Evolutionary conservation across 2,113 vertebrate species (phyloP), one percentile per base, ranked within the genome.

Genomic region (Cyprinus carpio): DNA sequence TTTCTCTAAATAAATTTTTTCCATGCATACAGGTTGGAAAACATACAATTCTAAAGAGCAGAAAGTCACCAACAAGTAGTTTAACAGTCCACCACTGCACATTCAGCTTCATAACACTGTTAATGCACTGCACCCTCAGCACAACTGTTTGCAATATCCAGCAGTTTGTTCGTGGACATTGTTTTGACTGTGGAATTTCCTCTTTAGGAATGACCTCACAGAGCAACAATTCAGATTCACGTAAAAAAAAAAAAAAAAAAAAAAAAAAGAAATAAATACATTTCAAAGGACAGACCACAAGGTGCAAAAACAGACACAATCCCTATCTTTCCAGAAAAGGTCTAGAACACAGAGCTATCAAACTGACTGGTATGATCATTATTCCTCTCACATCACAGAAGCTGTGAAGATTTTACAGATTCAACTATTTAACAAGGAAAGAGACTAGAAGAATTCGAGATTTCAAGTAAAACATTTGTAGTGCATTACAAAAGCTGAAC

Each of bases 321-420:
- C 56, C 56, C 90, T 86, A 91, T 90, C 88, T 92, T 92, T 87
- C 82, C 79, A 83, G 29, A 79, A 62, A 75, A 78, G 29, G 10
- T 54, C 65, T 46, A 46, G 34, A 58, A 91, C 83, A 90, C 82
- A 77, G 74, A 64, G 84, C 91, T 92, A 92, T 91, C 90, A 91
- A 90, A 89, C 25, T 69, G 54, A 69, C 69, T 34, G 20, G 43
- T 18, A 49, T 29, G 62, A 62, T 79, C 4, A 49, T 49, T 34
- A 77, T 29, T 46, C 80, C 90, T 69, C 87, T 85, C 84, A 87
- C 85, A 87, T 88, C 23, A 46, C 23, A 34, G 77, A 82, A 88
- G 77, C 37, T 29, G 60, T 29, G 27, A 81, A 51, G 10, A 31
- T 31, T 46, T 64, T 12, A 43, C 40, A 81, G 51, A 12, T 67